Evolutionary conservation across 2,888 invertebrate species (phyloP).

Genomic region (Cryptocheilus praepositus): DNA sequence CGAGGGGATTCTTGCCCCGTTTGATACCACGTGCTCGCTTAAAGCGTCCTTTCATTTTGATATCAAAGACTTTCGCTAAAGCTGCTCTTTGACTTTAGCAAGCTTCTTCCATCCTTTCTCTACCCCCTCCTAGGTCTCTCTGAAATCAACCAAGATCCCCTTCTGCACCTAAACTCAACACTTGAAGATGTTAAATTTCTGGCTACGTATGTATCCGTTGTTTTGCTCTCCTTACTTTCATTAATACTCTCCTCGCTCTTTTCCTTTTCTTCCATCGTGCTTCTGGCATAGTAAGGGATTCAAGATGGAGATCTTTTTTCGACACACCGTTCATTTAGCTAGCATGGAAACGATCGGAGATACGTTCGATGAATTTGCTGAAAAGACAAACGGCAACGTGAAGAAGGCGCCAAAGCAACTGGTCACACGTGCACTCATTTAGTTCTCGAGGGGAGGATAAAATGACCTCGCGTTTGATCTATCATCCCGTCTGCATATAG

Average conservation of each 20-base stretch:
- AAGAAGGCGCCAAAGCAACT: conserved; percentile 27
- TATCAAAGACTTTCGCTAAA: conserved; percentile 6
- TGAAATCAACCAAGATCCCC: not conserved
- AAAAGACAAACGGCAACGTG: too few species aligned
- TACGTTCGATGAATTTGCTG: too few species aligned
- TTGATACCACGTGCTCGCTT: conserved; percentile 55
- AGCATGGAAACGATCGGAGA: too few species aligned
- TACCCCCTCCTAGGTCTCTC: not conserved
- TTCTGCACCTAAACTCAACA: too few species aligned
- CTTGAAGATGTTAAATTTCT: too few species aligned
- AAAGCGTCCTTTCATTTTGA: conserved; percentile 44
- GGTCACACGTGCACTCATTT: too few species aligned
- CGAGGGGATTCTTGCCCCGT: conserved; percentile 39
- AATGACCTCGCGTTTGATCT: conserved; percentile 55
- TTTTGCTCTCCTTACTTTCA: not conserved
- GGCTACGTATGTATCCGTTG: too few species aligned
- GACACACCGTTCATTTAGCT: too few species aligned
- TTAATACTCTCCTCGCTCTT: too few species aligned
- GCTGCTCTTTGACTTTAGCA: not conserved
- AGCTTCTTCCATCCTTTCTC: conserved; percentile 6
- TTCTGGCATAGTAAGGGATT: too few species aligned
- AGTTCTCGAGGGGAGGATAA: conserved; percentile 8
- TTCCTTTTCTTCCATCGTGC: too few species aligned
- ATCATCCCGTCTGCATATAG: conserved; percentile 56
- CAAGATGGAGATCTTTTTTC: too few species aligned